Evolutionary conservation across 2,113 vertebrate species (phyloP).

Genomic region (Sceloporus tristichus): DNA sequence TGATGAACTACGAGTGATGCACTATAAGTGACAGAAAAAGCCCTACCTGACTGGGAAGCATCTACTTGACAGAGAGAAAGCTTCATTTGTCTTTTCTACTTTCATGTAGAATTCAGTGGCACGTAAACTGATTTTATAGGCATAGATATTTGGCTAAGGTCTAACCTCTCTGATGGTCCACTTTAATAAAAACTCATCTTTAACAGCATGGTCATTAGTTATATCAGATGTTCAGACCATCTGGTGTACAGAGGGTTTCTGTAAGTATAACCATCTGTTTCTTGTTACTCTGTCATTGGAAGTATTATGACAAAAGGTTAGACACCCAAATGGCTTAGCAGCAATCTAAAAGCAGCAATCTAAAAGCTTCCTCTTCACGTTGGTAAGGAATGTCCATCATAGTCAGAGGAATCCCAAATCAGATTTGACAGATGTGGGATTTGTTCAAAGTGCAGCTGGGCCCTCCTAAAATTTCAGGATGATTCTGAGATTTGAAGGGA

Average conservation of each 20-base stretch:
- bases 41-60: neutral
- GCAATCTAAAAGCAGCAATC: neutral
- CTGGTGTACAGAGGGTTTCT: slow-evolving; percentile 52
- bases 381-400: neutral
- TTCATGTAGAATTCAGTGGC: neutral
- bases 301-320: slow-evolving; percentile 59
- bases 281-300: slow-evolving; percentile 64
- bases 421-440: neutral
- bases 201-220: slow-evolving; percentile 8
- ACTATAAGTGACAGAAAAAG: neutral
- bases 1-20: neutral
- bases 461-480: no score
- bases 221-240: slow-evolving; percentile 51
- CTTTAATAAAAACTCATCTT: slow-evolving; percentile 17
- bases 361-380: neutral
- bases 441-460: neutral
- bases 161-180: neutral
- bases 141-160: neutral
- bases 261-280: slow-evolving; percentile 54
- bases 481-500: neutral
- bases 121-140: neutral
- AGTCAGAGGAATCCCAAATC: no score
- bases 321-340: slow-evolving; percentile 11
- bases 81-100: neutral
- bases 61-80: neutral